phyloP scores from a whole-genome alignment of 2,888 invertebrate species.

The Xestia rhomboidea region DNA sequence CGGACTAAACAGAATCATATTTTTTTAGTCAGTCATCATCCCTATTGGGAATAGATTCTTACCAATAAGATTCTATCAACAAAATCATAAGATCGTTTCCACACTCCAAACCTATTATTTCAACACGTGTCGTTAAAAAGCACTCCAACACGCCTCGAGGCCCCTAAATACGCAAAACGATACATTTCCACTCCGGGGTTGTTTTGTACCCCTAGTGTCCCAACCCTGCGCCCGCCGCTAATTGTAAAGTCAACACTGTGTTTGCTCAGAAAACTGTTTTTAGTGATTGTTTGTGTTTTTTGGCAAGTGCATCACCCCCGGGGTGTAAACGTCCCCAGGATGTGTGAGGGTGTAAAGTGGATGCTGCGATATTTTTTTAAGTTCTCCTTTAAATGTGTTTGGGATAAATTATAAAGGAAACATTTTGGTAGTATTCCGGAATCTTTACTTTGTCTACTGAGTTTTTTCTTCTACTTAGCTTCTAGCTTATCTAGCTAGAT shows the following conservation, averaged over 20 bases:
- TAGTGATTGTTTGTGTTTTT: conserved; percentile 79
- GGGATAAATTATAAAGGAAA: not conserved
- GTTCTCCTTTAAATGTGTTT: conserved; percentile 19
- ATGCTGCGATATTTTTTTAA: conserved; percentile 56
- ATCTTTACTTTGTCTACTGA: not conserved
- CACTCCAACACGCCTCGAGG: conserved; percentile 48
- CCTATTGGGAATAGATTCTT: no score
- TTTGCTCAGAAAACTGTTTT: conserved; percentile 70
- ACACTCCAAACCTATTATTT: conserved; percentile 41
- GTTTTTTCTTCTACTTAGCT: not conserved
- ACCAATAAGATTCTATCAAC: no score
- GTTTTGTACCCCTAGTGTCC: conserved; percentile 60
- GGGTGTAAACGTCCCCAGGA: conserved; percentile 40
- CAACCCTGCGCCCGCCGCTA: conserved; percentile 66
- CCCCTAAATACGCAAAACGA: conserved; percentile 44
- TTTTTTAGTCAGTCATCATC: no score
- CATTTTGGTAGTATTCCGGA: not conserved
- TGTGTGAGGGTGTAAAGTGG: conserved; percentile 56
- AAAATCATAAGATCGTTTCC: conserved; percentile 17
- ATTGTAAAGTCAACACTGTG: conserved; percentile 81
- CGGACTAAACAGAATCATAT: no score
- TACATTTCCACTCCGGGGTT: conserved; percentile 51
- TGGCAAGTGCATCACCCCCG: conserved; percentile 71
- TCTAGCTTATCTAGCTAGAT: not conserved
- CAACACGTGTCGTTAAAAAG: conserved; percentile 52